Evolutionary conservation across 30 jellyfish, hydroid and myxozoan species (phyloP).

Genomic region (Haliclystus octoradiatus): DNA sequence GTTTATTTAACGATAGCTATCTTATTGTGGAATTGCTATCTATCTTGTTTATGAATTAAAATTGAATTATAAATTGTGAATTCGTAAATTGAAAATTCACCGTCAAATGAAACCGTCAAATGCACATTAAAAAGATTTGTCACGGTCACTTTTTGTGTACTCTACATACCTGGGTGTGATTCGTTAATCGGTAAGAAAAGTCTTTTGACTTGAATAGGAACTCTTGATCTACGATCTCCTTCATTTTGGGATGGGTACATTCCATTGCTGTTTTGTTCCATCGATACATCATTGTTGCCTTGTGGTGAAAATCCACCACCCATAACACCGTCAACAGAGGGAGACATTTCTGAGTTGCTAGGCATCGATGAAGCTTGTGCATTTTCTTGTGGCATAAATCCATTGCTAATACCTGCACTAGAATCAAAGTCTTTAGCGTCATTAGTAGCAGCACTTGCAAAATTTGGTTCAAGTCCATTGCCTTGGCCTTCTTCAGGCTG

Average conservation of each 20-base stretch:
- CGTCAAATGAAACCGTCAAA: too few species aligned
- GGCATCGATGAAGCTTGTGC: neutral
- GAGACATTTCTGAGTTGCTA: neutral
- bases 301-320: neutral
- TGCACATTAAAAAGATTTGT: too few species aligned
- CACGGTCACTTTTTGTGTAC: too few species aligned
- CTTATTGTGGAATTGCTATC: too few species aligned
- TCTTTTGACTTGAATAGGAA: neutral
- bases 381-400: neutral
- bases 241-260: neutral
- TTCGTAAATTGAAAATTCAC: too few species aligned
- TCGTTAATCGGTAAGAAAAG: constrained; percentile 47
- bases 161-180: constrained; percentile 54
- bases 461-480: neutral
- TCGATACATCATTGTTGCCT: neutral
- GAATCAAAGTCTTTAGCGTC: neutral
- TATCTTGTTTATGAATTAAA: too few species aligned
- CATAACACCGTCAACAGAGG: neutral
- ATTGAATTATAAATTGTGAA: too few species aligned
- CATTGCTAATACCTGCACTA: neutral
- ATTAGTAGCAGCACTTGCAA: neutral
- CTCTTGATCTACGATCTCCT: constrained; percentile 42
- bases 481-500: neutral
- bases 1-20: too few species aligned
- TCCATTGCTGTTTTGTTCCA: neutral